Base-by-base conservation (phyloP, 2,888 invertebrate genomes). In the Neria commutata region DNA sequence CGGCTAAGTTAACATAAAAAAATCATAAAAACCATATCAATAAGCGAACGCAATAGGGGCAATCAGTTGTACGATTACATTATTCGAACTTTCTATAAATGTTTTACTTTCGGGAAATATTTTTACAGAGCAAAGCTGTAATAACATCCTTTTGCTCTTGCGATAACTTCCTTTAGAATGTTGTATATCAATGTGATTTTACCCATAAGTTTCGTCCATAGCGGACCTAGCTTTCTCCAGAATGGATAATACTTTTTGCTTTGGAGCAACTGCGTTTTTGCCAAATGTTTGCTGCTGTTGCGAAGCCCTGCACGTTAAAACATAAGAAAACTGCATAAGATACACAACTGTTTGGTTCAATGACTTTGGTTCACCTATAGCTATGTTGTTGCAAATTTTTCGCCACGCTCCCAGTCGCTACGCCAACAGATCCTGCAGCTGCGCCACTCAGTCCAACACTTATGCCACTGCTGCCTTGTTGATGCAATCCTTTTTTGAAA, bases 161-260 rank as follows among this genome's bases (percentile, higher is more conserved):
- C n/a, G n/a, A n/a, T n/a, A n/a, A n/a, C n/a, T n/a, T n/a, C n/a
- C n/a, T n/a, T n/a, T n/a, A n/a, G n/a, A n/a, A n/a, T n/a, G n/a
- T n/a, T n/a, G n/a, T n/a, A n/a, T n/a, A n/a, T n/a, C n/a, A n/a
- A n/a, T n/a, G n/a, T n/a, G n/a, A n/a, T n/a, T n/a, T 70, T 84
- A 90, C 72, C 86, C 85, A 61, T 91, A 90, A 54, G 86, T 89
- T 65, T 91, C 88, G 77, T 92, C 92, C 91, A 93, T 92, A 26
- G 92, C 92, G 23, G 87, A 86, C 55, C 92, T 85, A 0, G 92
- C 92, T 56, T 91, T 86, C 81, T 92, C 92, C 69, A 93, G 83
- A 71, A 93, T 93, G 64, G 92, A 92, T 84, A 92, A 86, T 61
- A 92, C 91, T 84, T 92, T 92, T 60, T 89, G 88, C 82, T 91